Evolutionary conservation across 2,113 vertebrate genomes (phyloP).

Genomic region (Opisthocomus hoazin): DNA sequence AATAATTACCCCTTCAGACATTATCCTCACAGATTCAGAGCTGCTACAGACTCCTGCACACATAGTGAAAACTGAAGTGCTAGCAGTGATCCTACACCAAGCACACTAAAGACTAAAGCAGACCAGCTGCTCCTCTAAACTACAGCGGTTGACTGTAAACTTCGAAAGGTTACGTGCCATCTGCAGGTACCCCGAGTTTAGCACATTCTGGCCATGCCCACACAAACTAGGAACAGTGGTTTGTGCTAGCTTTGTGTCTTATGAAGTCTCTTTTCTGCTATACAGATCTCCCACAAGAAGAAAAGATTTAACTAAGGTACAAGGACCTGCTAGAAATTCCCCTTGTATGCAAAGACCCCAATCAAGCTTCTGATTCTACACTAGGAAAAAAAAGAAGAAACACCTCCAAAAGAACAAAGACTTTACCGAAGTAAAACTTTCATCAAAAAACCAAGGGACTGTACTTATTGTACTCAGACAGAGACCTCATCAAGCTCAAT

Average conservation of each 20-base stretch:
- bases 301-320: not conserved
- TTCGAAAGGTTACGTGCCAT: not conserved
- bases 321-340: not conserved
- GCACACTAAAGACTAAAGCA: not conserved
- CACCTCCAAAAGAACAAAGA: not conserved
- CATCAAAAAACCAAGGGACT: not conserved
- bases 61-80: not conserved
- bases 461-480: not conserved
- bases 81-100: not conserved
- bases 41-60: not conserved
- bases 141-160: not conserved
- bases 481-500: constrained; percentile 7
- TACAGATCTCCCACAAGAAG: not conserved
- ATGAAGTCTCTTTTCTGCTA: not conserved
- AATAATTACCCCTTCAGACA: not conserved
- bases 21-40: not conserved
- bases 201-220: not conserved
- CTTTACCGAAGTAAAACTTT: not conserved
- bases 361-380: not conserved
- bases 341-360: not conserved
- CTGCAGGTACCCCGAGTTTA: not conserved
- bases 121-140: not conserved
- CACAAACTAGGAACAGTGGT: not conserved
- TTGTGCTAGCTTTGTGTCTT: not conserved
- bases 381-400: not conserved